Base-by-base conservation (phyloP, 1,140 invertebrate species). In the Rhopalosiphum maidis region DNA sequence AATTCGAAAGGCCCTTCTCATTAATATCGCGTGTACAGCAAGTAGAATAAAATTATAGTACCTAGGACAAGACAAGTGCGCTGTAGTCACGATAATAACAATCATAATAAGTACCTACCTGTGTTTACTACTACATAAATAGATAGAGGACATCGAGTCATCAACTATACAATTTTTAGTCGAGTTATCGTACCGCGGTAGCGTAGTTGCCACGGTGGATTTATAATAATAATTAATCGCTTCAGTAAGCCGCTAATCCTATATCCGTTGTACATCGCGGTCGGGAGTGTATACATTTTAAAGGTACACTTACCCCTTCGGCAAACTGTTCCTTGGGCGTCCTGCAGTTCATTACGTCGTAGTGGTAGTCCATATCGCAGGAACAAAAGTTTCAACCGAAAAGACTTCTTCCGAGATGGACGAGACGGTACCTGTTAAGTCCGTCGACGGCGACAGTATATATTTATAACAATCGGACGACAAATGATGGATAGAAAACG, bases 341-440 rank as follows among this genome's bases (percentile, higher is more conserved):
- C 48, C 91, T 93, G 48, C 35, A 93, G 82, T 83, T 93, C 91
- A 85, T 85, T 11, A 93, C 89, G 89, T 90, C 89, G 37, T 90
- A 90, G 6, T 90, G 54, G 54, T 90, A 90, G 1, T 90, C 89
- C 54, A 68, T 41, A 41, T 60, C 21, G 22, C 37, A 5, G 46
- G 22, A 30, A 23, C 41, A 30, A 21, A 41, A 9, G 21, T 22
- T 82, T 82, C 22, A 23, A 41, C 82, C 82, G 82, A 37, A 9
- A 41, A 9, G 18, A 22, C 21, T 83, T 83, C 7, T 37, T 21
- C 35, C 35, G 22, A 7, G 18, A 23, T 25, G 55, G 0, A 9
- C 9, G 55, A 1, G 15, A 1, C n/a, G 30, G 11, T n/a, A 68
- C 60, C 60, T 15, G 60, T n/a, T 15, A n/a, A n/a, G n/a, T 77